These are phyloP conservation scores for Gorsachius goisagi DNA, from an alignment of 2,113 vertebrate genomes.

Conservation along the genomic window DNA sequence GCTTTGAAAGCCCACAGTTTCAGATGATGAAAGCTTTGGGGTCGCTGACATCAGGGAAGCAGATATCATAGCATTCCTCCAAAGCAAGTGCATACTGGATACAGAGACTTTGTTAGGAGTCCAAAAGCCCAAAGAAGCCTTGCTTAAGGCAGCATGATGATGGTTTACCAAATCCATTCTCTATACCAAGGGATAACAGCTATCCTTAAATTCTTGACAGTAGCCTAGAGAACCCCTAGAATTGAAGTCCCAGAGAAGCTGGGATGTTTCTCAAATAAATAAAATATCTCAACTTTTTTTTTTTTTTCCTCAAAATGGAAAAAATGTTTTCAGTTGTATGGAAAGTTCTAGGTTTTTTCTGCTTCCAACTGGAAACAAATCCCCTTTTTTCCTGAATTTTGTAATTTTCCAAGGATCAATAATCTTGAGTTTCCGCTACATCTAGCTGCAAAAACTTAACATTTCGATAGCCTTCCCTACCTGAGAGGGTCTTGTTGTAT, in stretches of 20 bases:
- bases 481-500: not conserved
- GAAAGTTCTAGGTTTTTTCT: not conserved
- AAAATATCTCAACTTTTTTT: not conserved
- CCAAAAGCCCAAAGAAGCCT: not conserved
- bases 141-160: not conserved
- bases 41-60: not conserved
- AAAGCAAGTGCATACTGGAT: not conserved
- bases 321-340: not conserved
- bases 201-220: not conserved
- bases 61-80: not conserved
- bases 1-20: not conserved
- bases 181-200: not conserved
- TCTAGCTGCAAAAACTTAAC: not conserved
- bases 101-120: not conserved
- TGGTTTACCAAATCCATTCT: not conserved
- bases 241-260: not conserved
- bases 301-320: not conserved
- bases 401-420: not conserved
- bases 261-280: not conserved
- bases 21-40: not conserved
- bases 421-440: not conserved
- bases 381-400: not conserved
- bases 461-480: not conserved
- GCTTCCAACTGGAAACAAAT: not conserved
- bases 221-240: not conserved